Evolutionary conservation across 1,140 invertebrate species (phyloP).

Genomic region (Drosophila suzukii): DNA sequence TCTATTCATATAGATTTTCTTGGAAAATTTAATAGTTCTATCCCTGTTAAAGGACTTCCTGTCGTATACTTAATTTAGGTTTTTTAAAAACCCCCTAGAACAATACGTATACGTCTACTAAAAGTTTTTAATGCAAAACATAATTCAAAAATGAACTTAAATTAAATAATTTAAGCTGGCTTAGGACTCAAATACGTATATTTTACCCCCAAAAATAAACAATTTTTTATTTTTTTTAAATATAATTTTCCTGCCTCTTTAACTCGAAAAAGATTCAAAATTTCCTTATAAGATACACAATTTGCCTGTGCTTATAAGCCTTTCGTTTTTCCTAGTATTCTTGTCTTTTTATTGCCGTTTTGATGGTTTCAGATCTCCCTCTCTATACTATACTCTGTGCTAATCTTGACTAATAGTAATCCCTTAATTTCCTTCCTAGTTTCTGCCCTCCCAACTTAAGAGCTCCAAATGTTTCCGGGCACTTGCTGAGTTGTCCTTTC

Average conservation of each 20-base stretch:
- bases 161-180: too few relatives aligned
- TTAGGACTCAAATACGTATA: too few relatives aligned
- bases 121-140: too few relatives aligned
- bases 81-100: background rate
- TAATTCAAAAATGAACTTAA: too few relatives aligned
- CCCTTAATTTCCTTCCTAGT: conserved; percentile 9
- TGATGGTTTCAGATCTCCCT: too few relatives aligned
- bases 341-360: too few relatives aligned
- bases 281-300: too few relatives aligned
- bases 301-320: too few relatives aligned
- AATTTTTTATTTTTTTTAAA: background rate
- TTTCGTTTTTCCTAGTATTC: background rate
- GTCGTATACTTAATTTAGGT: background rate
- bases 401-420: conserved; percentile 6
- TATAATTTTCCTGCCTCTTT: background rate
- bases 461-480: conserved; percentile 8
- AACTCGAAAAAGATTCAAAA: too few relatives aligned
- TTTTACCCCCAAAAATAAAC: too few relatives aligned
- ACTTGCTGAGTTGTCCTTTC: conserved; percentile 11
- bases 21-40: background rate
- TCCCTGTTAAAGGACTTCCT: background rate
- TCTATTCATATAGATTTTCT: too few relatives aligned
- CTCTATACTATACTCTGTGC: background rate
- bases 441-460: background rate
- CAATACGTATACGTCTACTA: background rate